A percentile compares a stretch with the other conserved stretches of the same genome.
phyloP scores from a whole-genome alignment of 1,140 invertebrate species.

The Phenacoccus solenopsis region DNA sequence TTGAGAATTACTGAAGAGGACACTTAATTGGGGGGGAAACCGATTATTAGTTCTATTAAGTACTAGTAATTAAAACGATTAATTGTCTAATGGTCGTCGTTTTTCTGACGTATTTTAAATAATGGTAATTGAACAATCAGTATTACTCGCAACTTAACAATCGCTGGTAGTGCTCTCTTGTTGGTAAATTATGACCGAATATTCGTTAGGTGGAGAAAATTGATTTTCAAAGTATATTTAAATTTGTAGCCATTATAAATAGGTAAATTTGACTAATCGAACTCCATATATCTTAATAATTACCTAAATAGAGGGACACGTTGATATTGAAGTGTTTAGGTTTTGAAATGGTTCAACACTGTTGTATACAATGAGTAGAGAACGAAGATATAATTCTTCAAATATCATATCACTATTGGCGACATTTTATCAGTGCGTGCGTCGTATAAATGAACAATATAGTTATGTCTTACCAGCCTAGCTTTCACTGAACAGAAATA shows the following conservation, averaged over 20 bases:
- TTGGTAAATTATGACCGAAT: not conserved
- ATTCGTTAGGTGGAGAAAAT: not conserved
- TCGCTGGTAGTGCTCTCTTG: not conserved
- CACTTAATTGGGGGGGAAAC: not conserved
- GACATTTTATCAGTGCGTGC: not conserved
- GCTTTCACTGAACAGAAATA: not conserved
- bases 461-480: not conserved
- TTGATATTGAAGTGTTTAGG: not conserved
- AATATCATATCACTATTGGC: not conserved
- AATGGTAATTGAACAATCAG: not conserved
- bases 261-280: not conserved
- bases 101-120: not conserved
- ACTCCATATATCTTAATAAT: not conserved
- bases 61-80: slow-evolving; percentile 3
- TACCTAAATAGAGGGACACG: not conserved
- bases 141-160: not conserved
- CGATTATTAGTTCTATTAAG: slow-evolving; percentile 3
- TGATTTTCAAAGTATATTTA: not conserved
- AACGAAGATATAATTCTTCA: not conserved
- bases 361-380: not conserved
- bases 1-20: slow-evolving; percentile 1
- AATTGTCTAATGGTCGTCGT: not conserved
- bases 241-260: not conserved
- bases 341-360: not conserved
- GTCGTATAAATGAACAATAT: not conserved